These are phyloP conservation scores for Porites cylindrica DNA, from an alignment of 92 coral and sea anemone genomes.

Conservation along the genomic window DNA sequence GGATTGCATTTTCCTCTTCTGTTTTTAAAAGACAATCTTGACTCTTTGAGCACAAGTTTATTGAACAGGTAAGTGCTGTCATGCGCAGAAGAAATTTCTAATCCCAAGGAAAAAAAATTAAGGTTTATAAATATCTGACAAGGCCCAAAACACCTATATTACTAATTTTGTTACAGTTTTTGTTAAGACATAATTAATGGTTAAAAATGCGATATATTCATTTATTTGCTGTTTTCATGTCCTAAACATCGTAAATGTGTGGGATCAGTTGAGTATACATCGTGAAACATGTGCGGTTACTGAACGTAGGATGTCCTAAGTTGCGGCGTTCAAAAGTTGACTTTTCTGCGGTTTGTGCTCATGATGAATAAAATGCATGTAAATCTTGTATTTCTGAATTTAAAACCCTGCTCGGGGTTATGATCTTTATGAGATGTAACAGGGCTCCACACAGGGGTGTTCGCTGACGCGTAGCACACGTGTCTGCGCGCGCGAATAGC, in stretches of 20 bases:
- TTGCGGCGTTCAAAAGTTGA: background rate
- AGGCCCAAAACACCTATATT: background rate
- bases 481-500: slow-evolving; percentile 39
- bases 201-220: background rate
- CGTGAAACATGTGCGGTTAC: slow-evolving; percentile 24
- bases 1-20: background rate
- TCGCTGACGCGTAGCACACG: slow-evolving; percentile 20
- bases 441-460: background rate
- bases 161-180: background rate
- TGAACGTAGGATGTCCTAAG: background rate
- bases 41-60: slow-evolving; percentile 1
- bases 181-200: background rate
- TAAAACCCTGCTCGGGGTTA: background rate
- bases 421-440: background rate
- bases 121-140: background rate
- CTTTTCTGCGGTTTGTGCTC: background rate
- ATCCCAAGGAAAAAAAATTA: background rate
- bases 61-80: slow-evolving; percentile 38
- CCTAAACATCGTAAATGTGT: slow-evolving; percentile 21
- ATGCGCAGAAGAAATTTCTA: slow-evolving; percentile 31
- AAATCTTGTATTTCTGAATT: background rate
- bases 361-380: background rate
- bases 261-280: background rate
- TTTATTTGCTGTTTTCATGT: slow-evolving; percentile 20
- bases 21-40: background rate